Base-by-base conservation (phyloP, 2,888 invertebrate genomes). In the Dasysyrphus tricinctus region DNA sequence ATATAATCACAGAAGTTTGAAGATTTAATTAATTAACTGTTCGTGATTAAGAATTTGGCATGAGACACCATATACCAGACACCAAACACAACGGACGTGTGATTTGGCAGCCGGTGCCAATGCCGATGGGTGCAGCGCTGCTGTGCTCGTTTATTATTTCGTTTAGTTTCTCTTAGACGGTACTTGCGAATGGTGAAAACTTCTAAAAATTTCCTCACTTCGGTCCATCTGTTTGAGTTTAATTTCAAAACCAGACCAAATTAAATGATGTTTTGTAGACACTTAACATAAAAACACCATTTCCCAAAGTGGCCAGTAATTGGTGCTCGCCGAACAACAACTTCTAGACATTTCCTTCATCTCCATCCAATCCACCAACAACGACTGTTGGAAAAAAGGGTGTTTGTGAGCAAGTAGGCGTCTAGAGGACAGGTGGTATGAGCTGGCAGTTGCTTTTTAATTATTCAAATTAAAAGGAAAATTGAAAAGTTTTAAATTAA, bases 401-500 rank as follows among this genome's bases (percentile, higher is more conserved):
- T 51, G 67, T 54, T 65, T 11, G 16, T 54, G 54, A 69, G 39
- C 3, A 6, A 32, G 70, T 56, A 42, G 34, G 24, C 44, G 24
- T 34, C 19, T 19, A 24, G 44, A 34, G 12, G 34, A 72, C 54
- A 69, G 69, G 69, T 69, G 67, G 34, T 29, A 3, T 51, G 57
- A 77, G 12, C 24, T 59, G 39, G 12, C 7, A 7, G 1, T 37
- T 57, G 51, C 37, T 67, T 76, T 79, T 72, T 84, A 79, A 73
- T 80, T 80, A 76, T 80, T 84, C 61, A 49, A 80, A 75, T 47
- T 63, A 54, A 65, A 80, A 75, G 24, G 32, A 56, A 54, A 57
- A 72, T 51, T 69, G 51, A 51, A 67, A 69, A 39, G 37, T 54
- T 42, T 54, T n/a, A 54, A n/a, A 54, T 69, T 49, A 54, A 29